A percentile compares a stretch with the other conserved stretches of the same genome.
Conservation (phyloP, 1,140 invertebrate genomes). For the Platyura marginata region DNA sequence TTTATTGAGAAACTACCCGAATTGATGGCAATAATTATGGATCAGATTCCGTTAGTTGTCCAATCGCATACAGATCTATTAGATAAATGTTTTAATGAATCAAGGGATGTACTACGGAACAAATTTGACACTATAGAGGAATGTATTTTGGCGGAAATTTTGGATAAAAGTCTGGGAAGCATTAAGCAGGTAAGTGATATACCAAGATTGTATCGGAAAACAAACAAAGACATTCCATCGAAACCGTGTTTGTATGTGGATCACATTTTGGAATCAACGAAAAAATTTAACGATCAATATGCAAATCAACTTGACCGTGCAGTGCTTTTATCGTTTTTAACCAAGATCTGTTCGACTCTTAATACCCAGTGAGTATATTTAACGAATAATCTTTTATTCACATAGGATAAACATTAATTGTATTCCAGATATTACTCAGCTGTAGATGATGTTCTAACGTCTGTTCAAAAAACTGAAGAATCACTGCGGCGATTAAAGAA, state of each 20-base stretch:
- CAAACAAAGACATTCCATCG: conserved; percentile 70
- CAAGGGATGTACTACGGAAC: conserved; percentile 25
- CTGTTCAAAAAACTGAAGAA: conserved; percentile 88
- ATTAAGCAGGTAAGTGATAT: conserved; percentile 73
- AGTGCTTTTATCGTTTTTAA: conserved; percentile 32
- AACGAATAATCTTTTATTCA: too few species aligned
- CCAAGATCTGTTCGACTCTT: conserved; percentile 37
- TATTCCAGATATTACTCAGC: conserved; percentile 59
- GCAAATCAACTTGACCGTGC: conserved; percentile 29
- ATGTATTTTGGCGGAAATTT: conserved; percentile 35
- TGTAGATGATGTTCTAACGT: conserved; percentile 73
- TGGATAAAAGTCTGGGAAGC: conserved; percentile 31
- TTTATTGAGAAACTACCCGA: conserved; percentile 11
- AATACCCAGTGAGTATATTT: conserved; percentile 41
- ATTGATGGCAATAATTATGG: conserved; percentile 7
- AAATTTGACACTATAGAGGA: conserved; percentile 32
- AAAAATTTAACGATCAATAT: conserved; percentile 38
- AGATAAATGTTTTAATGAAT: conserved; percentile 28
- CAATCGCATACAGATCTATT: conserved; percentile 8
- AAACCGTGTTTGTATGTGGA: conserved; percentile 62
- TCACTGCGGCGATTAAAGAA: conserved; percentile 76
- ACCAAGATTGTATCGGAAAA: conserved; percentile 79
- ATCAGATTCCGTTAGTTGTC: background rate
- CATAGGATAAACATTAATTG: too few species aligned
- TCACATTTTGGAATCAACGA: conserved; percentile 39